phyloP scores from a whole-genome alignment of 2,113 vertebrate genomes.

The Danio rerio region DNA sequence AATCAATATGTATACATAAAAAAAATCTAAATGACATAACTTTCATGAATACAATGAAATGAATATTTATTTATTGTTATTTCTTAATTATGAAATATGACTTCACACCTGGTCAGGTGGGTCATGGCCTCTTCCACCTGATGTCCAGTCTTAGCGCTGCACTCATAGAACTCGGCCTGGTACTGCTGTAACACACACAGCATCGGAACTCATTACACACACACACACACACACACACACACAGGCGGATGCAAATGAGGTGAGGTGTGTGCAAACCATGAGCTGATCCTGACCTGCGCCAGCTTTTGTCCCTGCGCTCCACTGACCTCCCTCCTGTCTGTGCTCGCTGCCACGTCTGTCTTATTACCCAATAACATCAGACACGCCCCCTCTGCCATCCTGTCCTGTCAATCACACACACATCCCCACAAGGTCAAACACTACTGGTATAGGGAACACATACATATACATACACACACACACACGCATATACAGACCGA shows the following conservation, averaged over 20 bases:
- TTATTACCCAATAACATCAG: conserved; percentile 86
- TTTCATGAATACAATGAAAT: no score
- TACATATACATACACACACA: no score
- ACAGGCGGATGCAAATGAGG: neutral
- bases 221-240: no score
- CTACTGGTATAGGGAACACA: no score
- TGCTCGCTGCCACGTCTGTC: conserved; percentile 65
- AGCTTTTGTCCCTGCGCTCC: conserved; percentile 75
- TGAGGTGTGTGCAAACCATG: conserved; percentile 50
- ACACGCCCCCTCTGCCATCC: conserved; percentile 75
- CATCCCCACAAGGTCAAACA: no score
- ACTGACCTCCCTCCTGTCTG: conserved; percentile 66
- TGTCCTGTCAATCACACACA: conserved; percentile 69
- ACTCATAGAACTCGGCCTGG: conserved; percentile 83
- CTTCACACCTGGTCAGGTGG: conserved; percentile 78
- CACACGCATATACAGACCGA: no score
- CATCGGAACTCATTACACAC: neutral
- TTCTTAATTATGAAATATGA: no score
- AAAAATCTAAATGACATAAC: no score
- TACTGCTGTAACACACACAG: conserved; percentile 73
- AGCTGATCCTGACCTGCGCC: no score
- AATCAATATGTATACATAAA: no score
- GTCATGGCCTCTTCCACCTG: conserved; percentile 80
- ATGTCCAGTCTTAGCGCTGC: conserved; percentile 78
- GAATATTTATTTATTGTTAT: no score